phyloP scores from a whole-genome alignment of 2,113 vertebrate genomes.

The Corapipo altera region DNA sequence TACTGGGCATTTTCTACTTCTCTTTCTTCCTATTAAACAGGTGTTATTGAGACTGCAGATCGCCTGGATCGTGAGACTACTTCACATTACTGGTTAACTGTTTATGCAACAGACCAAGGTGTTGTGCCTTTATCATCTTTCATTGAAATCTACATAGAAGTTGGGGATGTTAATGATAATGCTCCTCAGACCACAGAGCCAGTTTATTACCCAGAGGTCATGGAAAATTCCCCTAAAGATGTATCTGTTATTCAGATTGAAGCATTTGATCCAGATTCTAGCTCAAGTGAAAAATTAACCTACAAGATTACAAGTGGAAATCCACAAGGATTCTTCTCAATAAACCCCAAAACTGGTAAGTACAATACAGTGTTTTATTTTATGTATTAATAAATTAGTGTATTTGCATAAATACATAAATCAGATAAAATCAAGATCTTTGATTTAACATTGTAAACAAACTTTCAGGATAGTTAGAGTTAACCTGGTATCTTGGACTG shows the following conservation, averaged over 20 bases:
- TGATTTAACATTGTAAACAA: neutral
- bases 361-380: neutral
- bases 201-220: slow-evolving; percentile 91
- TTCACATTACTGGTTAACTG: slow-evolving; percentile 93
- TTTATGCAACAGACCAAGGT: slow-evolving; percentile 90
- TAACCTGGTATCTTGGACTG: neutral
- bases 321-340: slow-evolving; percentile 95
- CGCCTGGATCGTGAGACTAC: slow-evolving; percentile 89
- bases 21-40: slow-evolving; percentile 60
- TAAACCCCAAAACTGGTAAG: slow-evolving; percentile 90
- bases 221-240: slow-evolving; percentile 96
- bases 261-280: slow-evolving; percentile 90
- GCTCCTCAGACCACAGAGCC: slow-evolving; percentile 92
- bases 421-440: neutral
- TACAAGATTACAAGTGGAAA: slow-evolving; percentile 97
- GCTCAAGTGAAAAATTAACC: slow-evolving; percentile 85
- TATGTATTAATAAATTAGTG: neutral
- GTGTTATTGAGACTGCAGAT: slow-evolving; percentile 88
- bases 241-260: slow-evolving; percentile 90
- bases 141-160: slow-evolving; percentile 90
- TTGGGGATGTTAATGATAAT: slow-evolving; percentile 96
- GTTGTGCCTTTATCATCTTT: slow-evolving; percentile 91
- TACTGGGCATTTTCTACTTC: neutral
- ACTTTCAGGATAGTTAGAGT: neutral
- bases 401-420: neutral